A percentile compares a stretch with the other conserved stretches of the same genome.
These are phyloP conservation scores for Ellobium chinense DNA, from an alignment of 2,888 invertebrate species.

Conservation along the genomic window DNA sequence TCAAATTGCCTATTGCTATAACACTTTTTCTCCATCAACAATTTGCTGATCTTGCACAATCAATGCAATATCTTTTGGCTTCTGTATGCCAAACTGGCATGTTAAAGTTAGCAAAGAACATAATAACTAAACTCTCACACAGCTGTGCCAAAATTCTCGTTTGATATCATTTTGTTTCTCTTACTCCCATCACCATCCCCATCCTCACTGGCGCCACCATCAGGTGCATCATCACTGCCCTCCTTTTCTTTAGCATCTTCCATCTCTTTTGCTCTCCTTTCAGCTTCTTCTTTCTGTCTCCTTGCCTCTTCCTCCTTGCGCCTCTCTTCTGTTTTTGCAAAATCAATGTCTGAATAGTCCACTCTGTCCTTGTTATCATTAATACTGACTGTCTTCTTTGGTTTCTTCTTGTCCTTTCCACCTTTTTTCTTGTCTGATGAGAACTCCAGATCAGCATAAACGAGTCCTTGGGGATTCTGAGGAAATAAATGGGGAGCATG, in stretches of 20 bases:
- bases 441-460: constrained; percentile 44
- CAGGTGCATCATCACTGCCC: not conserved
- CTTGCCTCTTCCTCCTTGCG: constrained; percentile 25
- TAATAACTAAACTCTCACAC: not conserved
- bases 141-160: not conserved
- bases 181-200: not conserved
- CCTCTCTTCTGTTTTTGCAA: constrained; percentile 47
- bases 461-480: constrained; percentile 44
- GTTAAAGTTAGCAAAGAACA: too few species aligned
- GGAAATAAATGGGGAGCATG: too few species aligned
- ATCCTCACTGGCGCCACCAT: not conserved
- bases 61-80: too few species aligned
- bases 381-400: not conserved
- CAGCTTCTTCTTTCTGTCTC: not conserved
- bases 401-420: not conserved
- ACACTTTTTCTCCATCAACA: too few species aligned
- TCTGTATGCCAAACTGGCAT: too few species aligned
- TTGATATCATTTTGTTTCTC: not conserved
- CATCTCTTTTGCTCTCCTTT: not conserved
- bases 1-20: too few species aligned
- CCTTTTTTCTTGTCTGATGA: constrained; percentile 2
- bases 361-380: constrained; percentile 43
- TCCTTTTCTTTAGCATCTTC: not conserved
- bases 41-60: too few species aligned
- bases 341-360: constrained; percentile 60